Base-by-base conservation (phyloP, 2,113 vertebrate species). In the Siphamia tubifer region DNA sequence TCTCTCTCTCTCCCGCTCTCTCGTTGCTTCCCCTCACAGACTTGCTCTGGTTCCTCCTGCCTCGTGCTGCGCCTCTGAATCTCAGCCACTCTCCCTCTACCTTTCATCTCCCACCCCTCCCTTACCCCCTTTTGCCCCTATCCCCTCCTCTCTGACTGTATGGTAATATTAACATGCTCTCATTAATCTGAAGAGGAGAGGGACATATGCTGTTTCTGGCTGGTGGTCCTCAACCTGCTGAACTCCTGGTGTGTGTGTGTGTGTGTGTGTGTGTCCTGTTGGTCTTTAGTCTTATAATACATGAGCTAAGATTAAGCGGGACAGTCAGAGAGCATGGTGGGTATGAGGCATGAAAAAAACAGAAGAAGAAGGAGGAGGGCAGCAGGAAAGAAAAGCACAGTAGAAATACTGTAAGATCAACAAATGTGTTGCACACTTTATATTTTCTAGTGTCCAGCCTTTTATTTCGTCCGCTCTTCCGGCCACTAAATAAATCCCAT, bases 121-220 rank as follows among this genome's bases (percentile, higher is more conserved):
- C 43, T n/a, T 47, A 70, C 68, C 45, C 27, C 47, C n/a, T n/a
- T n/a, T 64, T 68, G 66, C 63, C 77, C 66, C 49, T 12, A 36
- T 66, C 69, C 55, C 40, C 52, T 67, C 74, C 72, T 89, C 48
- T 82, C 86, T 87, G 68, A 85, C 86, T 83, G 77, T 73, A 93
- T 84, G 81, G 90, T 90, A 77, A 49, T 88, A 83, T 90, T 88
- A 93, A 93, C 89, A 87, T 77, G 91, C 85, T 93, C 87, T 89
- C 79, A 82, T 90, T 92, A 93, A 94, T 94, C 92, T 90, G 87
- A 90, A 87, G 81, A 83, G 87, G 82, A 90, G 88, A 89, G 85
- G 84, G 87, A 90, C 90, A 90, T 91, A 90, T 93, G 92, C 91
- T 91, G 91, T 86, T 71, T 89, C 91, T 91, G 92, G 92, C 88